Evolutionary conservation across 2,797 vertebrate species (phyloP).

Genomic region (Discoglossus pictus): DNA sequence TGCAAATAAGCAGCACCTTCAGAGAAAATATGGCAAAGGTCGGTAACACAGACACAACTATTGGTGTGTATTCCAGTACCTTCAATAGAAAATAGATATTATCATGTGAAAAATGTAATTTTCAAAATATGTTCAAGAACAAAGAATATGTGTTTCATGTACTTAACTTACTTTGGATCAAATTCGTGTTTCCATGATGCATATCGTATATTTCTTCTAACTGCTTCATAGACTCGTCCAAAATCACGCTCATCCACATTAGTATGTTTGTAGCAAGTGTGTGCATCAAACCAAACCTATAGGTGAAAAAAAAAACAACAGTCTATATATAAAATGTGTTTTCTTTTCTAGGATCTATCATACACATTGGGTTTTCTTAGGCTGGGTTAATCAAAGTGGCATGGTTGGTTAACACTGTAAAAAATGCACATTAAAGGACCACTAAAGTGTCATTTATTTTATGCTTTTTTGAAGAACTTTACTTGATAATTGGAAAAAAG

Average conservation of each 20-base stretch:
- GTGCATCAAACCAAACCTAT: slow-evolving; percentile 78
- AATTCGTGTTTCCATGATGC: slow-evolving; percentile 32
- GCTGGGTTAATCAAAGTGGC: too few relatives aligned
- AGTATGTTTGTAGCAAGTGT: slow-evolving; percentile 76
- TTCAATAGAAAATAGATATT: slow-evolving; percentile 2
- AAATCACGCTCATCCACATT: slow-evolving; percentile 76
- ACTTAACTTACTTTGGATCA: slow-evolving; percentile 22
- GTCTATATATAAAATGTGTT: neutral
- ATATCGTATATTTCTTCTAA: slow-evolving; percentile 55
- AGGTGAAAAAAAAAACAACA: neutral
- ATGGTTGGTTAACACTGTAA: too few relatives aligned
- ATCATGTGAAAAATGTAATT: too few relatives aligned
- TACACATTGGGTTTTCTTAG: too few relatives aligned
- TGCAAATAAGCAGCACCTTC: slow-evolving; percentile 77
- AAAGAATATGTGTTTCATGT: neutral
- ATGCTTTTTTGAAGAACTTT: too few relatives aligned
- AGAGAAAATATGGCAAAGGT: slow-evolving; percentile 69
- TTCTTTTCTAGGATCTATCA: neutral
- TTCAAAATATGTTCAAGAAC: too few relatives aligned
- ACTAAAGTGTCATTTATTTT: too few relatives aligned
- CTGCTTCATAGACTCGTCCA: slow-evolving; percentile 77
- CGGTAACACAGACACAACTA: slow-evolving; percentile 67
- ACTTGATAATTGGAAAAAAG: too few relatives aligned
- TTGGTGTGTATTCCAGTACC: slow-evolving; percentile 32
- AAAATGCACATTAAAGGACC: too few relatives aligned